phyloP scores from a whole-genome alignment of 2,113 vertebrate species.

The Archocentrus centrarchus region DNA sequence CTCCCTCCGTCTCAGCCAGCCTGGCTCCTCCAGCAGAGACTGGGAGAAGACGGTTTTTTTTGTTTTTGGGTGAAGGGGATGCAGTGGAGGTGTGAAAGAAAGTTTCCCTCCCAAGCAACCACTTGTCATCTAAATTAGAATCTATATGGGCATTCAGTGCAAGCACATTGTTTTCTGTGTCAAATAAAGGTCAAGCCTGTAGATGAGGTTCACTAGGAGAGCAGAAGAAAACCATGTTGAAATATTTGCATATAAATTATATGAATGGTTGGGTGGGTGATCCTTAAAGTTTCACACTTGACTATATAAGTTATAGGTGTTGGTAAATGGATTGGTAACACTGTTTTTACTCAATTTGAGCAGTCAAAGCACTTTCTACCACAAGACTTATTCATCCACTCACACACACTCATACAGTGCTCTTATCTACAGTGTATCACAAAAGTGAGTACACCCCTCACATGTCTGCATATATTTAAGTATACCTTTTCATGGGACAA shows the following conservation, averaged over 20 bases:
- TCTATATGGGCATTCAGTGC: background rate
- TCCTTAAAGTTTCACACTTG: background rate
- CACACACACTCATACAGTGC: background rate
- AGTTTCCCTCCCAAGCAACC: constrained; percentile 5
- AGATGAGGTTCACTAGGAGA: background rate
- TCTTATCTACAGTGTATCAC: background rate
- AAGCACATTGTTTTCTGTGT: background rate
- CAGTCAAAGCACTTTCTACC: background rate
- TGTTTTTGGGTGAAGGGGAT: constrained; percentile 4
- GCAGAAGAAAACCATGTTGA: background rate
- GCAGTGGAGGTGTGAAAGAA: constrained; percentile 57
- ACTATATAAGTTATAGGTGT: background rate
- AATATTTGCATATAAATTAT: background rate
- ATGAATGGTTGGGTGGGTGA: background rate
- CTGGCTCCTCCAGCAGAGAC: constrained; percentile 77
- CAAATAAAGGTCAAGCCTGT: background rate
- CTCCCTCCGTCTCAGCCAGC: constrained; percentile 82
- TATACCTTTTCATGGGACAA: no score
- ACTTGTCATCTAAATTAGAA: constrained; percentile 35
- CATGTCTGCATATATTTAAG: no score
- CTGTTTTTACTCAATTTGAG: no score
- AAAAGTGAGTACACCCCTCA: no score
- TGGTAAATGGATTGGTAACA: background rate
- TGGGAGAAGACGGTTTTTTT: constrained; percentile 23
- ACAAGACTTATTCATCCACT: background rate